These are phyloP conservation scores for Muscina levida DNA, from an alignment of 2,888 invertebrate genomes.

Conservation along the genomic window DNA sequence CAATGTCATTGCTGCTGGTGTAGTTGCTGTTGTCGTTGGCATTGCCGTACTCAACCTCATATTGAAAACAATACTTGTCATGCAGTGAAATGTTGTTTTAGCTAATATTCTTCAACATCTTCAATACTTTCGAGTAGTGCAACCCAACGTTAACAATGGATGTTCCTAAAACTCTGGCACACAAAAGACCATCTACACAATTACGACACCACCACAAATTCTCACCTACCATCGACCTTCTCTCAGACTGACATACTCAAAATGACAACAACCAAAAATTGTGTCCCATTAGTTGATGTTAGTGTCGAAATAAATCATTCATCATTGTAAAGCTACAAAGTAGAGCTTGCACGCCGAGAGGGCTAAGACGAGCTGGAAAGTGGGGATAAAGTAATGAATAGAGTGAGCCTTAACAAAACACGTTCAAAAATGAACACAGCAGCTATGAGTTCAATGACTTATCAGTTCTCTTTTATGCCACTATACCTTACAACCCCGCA, in stretches of 20 bases:
- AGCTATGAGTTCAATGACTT: too few relatives aligned
- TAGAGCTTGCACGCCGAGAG: not conserved
- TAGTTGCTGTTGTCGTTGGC: not conserved
- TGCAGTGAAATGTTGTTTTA: not conserved
- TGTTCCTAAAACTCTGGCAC: too few relatives aligned
- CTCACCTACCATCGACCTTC: not conserved
- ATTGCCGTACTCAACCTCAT: constrained; percentile 6
- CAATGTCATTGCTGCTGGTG: not conserved
- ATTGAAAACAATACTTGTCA: constrained; percentile 2
- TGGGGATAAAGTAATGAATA: too few relatives aligned
- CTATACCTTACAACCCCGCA: too few relatives aligned
- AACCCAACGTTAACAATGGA: not conserved
- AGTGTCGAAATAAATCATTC: constrained; percentile 8
- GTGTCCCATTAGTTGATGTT: not conserved
- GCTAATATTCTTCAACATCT: constrained; percentile 2
- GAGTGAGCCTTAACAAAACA: too few relatives aligned
- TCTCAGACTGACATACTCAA: not conserved
- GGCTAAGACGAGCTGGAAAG: too few relatives aligned
- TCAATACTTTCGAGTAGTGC: too few relatives aligned
- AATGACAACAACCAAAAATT: not conserved
- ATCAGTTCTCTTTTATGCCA: too few relatives aligned
- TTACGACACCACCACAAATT: not conserved
- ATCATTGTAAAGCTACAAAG: not conserved
- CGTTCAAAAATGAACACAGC: too few relatives aligned
- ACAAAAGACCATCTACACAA: not conserved